Percentiles rank a stretch among this genome's conserved stretches.
phyloP scores from a whole-genome alignment of 1,140 invertebrate genomes.

The Procambarus clarkii region DNA sequence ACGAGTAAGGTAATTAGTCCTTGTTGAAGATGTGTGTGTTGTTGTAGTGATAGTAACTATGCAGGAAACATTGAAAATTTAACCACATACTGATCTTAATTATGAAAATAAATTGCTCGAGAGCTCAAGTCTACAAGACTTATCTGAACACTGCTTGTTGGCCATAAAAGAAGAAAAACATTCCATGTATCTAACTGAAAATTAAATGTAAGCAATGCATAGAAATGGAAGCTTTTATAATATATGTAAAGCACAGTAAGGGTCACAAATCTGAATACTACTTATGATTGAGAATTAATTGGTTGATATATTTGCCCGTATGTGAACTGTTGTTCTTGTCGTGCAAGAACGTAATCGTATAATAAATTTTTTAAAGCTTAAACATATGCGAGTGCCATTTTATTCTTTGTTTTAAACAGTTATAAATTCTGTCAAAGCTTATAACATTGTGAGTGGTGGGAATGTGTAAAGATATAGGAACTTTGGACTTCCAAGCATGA shows the following conservation, averaged over 20 bases:
- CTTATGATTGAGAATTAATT: not conserved
- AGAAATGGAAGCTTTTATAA: not conserved
- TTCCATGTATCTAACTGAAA: not conserved
- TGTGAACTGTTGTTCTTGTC: too few relatives aligned
- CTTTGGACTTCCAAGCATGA: not conserved
- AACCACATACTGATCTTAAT: not conserved
- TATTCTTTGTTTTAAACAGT: not conserved
- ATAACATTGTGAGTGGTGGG: not conserved
- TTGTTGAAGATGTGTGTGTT: conserved; percentile 22
- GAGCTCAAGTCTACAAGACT: not conserved
- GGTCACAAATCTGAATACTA: not conserved
- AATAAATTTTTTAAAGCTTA: not conserved
- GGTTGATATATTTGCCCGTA: too few relatives aligned
- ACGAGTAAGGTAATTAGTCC: conserved; percentile 10
- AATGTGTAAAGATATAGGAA: conserved; percentile 2
- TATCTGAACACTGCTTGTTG: not conserved
- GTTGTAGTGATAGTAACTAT: conserved; percentile 7
- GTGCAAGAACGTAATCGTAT: too few relatives aligned
- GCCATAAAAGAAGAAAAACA: not conserved
- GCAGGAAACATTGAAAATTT: not conserved
- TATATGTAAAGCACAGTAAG: not conserved
- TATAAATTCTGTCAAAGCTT: not conserved
- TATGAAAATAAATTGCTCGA: not conserved
- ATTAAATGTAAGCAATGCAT: not conserved
- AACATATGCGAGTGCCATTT: not conserved